Percentiles rank a stretch among this genome's conserved stretches.
Evolutionary conservation across 2,888 invertebrate species (phyloP).

Genomic region (Prenolepis imparis): DNA sequence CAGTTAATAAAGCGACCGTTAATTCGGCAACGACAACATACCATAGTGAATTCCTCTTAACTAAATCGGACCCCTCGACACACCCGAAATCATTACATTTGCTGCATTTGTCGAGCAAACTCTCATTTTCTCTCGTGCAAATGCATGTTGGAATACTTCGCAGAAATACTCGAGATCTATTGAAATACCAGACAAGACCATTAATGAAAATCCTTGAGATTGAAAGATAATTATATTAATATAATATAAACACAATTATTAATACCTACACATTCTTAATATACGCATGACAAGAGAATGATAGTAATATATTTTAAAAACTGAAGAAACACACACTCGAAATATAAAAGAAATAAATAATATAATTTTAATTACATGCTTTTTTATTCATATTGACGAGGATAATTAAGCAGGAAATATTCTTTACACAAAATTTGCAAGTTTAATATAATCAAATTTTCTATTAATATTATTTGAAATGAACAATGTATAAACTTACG

Average conservation of each 20-base stretch:
- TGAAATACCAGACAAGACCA: background rate
- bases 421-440: background rate
- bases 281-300: background rate
- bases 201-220: background rate
- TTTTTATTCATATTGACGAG: background rate
- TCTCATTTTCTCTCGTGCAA: background rate
- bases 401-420: background rate
- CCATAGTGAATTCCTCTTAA: slow-evolving; percentile 56
- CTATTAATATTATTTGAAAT: background rate
- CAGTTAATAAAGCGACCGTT: slow-evolving; percentile 53
- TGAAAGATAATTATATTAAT: background rate
- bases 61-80: slow-evolving; percentile 64
- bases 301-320: background rate
- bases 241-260: background rate
- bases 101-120: slow-evolving; percentile 41
- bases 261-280: background rate
- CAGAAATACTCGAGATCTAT: background rate
- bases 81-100: slow-evolving; percentile 61
- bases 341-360: background rate
- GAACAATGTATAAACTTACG: background rate
- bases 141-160: background rate
- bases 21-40: slow-evolving; percentile 52
- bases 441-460: background rate
- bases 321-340: background rate
- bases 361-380: background rate